These are phyloP conservation scores for Sandelia bainsii DNA, from an alignment of 2,797 vertebrate genomes.

Conservation along the genomic window DNA sequence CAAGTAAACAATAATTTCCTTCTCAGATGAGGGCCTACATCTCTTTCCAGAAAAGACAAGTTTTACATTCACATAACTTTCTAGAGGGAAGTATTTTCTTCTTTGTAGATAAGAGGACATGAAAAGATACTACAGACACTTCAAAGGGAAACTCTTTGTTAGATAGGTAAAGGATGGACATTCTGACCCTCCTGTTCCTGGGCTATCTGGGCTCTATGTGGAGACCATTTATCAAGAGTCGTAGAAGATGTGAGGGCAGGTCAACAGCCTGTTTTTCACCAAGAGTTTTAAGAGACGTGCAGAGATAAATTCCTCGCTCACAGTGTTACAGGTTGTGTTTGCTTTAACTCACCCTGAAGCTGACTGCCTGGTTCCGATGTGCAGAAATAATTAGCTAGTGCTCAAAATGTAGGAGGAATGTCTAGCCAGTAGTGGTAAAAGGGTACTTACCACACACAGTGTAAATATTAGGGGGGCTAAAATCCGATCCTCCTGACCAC, in stretches of 20 bases:
- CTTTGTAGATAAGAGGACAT: conserved; percentile 11
- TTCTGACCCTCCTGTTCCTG: conserved; percentile 5
- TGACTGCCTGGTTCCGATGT: background rate
- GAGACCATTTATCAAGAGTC: background rate
- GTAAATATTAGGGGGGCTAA: too few relatives aligned
- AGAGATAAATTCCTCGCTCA: background rate
- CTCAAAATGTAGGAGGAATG: background rate
- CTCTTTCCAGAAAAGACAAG: background rate
- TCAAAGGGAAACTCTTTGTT: conserved; percentile 6
- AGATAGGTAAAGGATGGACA: conserved; percentile 5
- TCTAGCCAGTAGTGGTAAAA: background rate
- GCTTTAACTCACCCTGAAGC: background rate
- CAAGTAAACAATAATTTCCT: conserved; percentile 19
- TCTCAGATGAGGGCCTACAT: conserved; percentile 8
- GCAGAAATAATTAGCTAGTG: background rate
- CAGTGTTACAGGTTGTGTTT: background rate
- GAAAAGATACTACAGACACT: background rate
- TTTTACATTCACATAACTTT: conserved; percentile 3
- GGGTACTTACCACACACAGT: too few relatives aligned
- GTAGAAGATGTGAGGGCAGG: background rate
- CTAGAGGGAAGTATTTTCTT: conserved; percentile 9
- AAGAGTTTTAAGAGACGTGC: background rate
- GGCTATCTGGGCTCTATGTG: conserved; percentile 3
- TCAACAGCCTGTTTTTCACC: background rate
- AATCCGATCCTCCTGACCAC: too few relatives aligned